Base-by-base conservation (phyloP, 2,797 vertebrate genomes). In the Ptychobarbus kaznakovi region DNA sequence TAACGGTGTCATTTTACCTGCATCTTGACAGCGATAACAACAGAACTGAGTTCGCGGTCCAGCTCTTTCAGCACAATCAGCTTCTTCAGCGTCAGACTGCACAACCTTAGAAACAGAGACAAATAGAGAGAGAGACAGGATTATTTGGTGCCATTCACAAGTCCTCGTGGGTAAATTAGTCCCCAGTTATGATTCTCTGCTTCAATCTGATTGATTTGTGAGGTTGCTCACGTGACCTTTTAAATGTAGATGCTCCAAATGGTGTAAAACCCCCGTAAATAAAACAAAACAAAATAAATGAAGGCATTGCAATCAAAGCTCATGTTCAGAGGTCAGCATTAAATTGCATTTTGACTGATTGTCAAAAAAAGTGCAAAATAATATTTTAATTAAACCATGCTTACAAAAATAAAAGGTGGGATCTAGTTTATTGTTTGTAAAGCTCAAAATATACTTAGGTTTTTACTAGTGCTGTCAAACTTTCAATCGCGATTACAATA, bases 21-120 rank as follows among this genome's bases (percentile, higher is more conserved):
- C 51, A 96, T 93, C 88, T 95, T 96, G 0, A 96, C 94, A 32
- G 94, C 94, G 11, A 96, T 95, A 82, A 94, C 89, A 2, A 96
- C 87, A 4, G 93, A 95, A 88, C 82, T 94, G 44, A 95, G 93
- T 51, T 95, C 95, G 78, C 89, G 79, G 85, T 95, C 95, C 84
- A 96, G 88, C 80, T 95, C 93, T 87, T 91, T 92, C 51, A 95
- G 63, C 0, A 95, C 93, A 72, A 94, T 91, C 35, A 96, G 89
- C 88, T 92, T 95, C 92, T 94, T 95, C 86, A 95, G 88, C 0
- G 95, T 95, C 86, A 95, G 90, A 81, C 94, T 93, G 91, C 94
- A 95, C 74, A 95, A 84, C 90, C 95, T 95, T 87, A 35, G 74
- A 35, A 20, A 84, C 1, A 69, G 3, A 69, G 1, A 78, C 40